Conservation (phyloP, 2,113 vertebrate genomes). For the Penelope pileata region DNA sequence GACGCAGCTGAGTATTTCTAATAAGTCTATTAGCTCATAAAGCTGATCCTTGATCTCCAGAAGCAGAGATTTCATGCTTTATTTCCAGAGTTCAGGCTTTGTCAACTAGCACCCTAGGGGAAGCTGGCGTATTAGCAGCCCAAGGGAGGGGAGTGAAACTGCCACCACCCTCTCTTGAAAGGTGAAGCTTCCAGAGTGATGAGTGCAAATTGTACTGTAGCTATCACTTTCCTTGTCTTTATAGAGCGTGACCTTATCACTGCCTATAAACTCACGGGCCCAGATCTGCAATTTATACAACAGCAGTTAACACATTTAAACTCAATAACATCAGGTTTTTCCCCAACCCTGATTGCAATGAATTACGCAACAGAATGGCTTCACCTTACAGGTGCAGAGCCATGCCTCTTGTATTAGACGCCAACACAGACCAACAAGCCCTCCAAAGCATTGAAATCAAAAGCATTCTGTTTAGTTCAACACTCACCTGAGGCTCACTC, state of each 20-base stretch:
- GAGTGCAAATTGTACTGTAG: background rate
- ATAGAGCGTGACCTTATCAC: background rate
- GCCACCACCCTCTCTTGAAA: background rate
- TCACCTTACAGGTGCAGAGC: background rate
- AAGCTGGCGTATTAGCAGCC: background rate
- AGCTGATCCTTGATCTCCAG: background rate
- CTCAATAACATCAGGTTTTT: background rate
- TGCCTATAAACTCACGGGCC: background rate
- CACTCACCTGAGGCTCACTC: conserved; percentile 5
- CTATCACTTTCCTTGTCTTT: background rate
- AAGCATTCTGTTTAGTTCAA: background rate
- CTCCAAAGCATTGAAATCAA: background rate
- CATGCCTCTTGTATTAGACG: background rate
- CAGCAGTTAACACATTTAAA: background rate
- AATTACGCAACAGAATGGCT: background rate
- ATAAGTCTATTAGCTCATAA: background rate
- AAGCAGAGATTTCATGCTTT: background rate
- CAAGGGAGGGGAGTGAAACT: background rate
- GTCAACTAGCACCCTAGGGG: background rate
- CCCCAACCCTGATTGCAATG: background rate
- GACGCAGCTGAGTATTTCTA: background rate
- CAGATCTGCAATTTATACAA: background rate
- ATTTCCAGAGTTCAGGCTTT: background rate
- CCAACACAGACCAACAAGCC: background rate
- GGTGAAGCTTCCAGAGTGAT: background rate